phyloP scores from a whole-genome alignment of 1,140 invertebrate species.

The Apis mellifera region DNA sequence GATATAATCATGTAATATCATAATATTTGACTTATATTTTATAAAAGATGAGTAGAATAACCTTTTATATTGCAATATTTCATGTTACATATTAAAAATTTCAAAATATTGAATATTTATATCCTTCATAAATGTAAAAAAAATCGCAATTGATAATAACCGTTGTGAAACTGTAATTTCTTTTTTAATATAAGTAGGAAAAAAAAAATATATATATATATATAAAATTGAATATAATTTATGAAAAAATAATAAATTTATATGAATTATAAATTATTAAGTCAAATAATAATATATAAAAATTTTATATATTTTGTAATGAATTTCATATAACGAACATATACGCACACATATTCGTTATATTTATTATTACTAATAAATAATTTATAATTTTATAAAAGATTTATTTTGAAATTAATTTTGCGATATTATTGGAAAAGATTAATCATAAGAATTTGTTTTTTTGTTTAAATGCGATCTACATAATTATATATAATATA shows the following conservation, averaged over 20 bases:
- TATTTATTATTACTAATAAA: neutral
- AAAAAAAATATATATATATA: conserved; percentile 5
- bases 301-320: neutral
- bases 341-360: neutral
- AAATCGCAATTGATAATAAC: conserved; percentile 57
- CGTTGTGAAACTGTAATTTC: conserved; percentile 38
- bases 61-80: conserved; percentile 29
- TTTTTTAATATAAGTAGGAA: conserved; percentile 44
- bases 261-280: neutral
- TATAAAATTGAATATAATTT: conserved; percentile 1
- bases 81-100: conserved; percentile 34
- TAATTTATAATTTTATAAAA: neutral
- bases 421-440: neutral
- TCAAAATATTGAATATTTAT: conserved; percentile 56
- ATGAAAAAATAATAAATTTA: neutral
- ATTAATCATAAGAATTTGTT: neutral
- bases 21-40: neutral
- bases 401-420: neutral
- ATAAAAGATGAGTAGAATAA: neutral
- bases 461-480: neutral
- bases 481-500: conserved; percentile 23
- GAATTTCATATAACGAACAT: neutral
- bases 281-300: neutral
- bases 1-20: neutral
- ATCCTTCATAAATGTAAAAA: conserved; percentile 36